phyloP scores from a whole-genome alignment of 2,113 vertebrate genomes.

The Chlorodrepanis virens region DNA sequence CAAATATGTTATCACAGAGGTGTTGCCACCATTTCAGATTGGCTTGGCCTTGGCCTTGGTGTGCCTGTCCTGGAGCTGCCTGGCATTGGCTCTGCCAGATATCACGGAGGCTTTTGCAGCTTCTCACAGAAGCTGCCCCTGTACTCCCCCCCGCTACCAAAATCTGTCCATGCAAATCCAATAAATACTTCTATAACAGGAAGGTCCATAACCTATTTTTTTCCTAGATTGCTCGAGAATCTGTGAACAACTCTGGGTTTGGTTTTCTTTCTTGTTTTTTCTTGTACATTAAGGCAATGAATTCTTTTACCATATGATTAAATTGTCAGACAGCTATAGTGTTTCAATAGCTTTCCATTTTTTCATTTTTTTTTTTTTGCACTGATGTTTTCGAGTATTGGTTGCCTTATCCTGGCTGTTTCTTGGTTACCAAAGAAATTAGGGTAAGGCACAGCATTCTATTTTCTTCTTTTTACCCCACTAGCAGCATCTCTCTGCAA shows the following conservation, averaged over 20 bases:
- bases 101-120: background rate
- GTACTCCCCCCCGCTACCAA: fast-evolving
- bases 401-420: background rate
- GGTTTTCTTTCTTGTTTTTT: background rate
- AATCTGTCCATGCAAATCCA: background rate
- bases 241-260: background rate
- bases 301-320: background rate
- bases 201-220: background rate
- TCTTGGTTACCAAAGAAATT: background rate
- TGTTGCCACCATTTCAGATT: background rate
- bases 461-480: background rate
- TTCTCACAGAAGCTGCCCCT: background rate
- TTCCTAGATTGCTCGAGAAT: background rate
- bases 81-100: background rate
- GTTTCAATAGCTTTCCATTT: background rate
- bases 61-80: background rate
- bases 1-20: background rate
- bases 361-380: background rate
- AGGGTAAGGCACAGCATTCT: background rate
- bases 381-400: background rate
- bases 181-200: background rate
- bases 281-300: background rate
- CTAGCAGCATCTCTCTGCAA: background rate
- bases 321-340: background rate
- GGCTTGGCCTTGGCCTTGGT: background rate